Conservation (phyloP, 1,140 invertebrate genomes). For the Varroa destructor region DNA sequence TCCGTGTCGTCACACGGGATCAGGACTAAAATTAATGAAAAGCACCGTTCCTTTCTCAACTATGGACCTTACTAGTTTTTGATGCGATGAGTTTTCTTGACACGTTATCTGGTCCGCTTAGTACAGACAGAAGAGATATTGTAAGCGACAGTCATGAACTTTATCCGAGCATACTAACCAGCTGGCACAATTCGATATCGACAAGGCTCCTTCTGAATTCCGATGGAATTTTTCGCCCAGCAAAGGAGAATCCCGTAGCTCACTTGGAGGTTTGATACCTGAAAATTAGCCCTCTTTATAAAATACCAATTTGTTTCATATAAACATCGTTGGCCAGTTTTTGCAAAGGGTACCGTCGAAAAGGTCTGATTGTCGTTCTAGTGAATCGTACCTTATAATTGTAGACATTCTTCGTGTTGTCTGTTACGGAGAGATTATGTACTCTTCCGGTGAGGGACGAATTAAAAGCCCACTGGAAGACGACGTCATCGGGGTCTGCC, state of each 20-base stretch:
- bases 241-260: constrained; percentile 35
- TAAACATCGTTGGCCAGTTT: too few species aligned
- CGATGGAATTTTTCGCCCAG: constrained; percentile 34
- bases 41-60: too few species aligned
- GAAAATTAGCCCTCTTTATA: not conserved
- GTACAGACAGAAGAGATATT: too few species aligned
- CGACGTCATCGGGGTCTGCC: constrained; percentile 60
- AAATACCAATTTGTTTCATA: too few species aligned
- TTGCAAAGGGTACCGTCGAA: too few species aligned
- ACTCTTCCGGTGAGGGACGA: constrained; percentile 75
- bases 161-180: constrained; percentile 32
- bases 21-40: too few species aligned
- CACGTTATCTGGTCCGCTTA: too few species aligned
- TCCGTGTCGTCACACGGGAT: too few species aligned
- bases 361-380: too few species aligned
- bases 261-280: constrained; percentile 33
- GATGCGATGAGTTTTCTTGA: too few species aligned
- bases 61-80: too few species aligned
- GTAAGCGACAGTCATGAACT: too few species aligned
- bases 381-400: constrained; percentile 24
- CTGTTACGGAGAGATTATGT: constrained; percentile 32
- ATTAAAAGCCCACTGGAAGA: constrained; percentile 83
- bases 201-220: constrained; percentile 34
- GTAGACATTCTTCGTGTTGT: constrained; percentile 27
- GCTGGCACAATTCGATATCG: constrained; percentile 35